Percentiles rank a stretch among this genome's conserved stretches.
phyloP scores from a whole-genome alignment of 2,113 vertebrate species.

The Illadopsis cleaveri region DNA sequence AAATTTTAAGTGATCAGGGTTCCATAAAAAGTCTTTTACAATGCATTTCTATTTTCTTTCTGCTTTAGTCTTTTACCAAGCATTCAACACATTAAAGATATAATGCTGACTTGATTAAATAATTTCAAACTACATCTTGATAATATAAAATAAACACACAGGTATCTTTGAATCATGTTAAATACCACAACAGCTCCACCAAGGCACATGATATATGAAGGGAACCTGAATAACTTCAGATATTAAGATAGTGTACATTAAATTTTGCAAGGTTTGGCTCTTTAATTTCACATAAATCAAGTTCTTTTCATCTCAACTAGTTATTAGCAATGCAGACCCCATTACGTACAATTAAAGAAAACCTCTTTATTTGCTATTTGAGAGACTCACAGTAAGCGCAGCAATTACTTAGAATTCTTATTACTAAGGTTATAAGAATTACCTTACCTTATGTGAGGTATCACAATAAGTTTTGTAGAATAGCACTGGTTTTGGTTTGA shows the following conservation, averaged over 20 bases:
- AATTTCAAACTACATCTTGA: not conserved
- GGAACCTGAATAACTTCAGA: not conserved
- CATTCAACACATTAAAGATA: not conserved
- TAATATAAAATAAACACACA: not conserved
- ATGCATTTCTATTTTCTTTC: not conserved
- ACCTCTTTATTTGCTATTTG: not conserved
- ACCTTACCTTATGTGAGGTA: not conserved
- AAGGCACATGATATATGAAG: not conserved
- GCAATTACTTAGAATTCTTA: not conserved
- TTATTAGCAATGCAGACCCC: not conserved
- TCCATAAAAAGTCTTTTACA: not conserved
- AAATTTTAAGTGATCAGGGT: not conserved
- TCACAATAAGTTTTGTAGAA: not conserved
- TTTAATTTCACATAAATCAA: not conserved
- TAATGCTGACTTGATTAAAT: not conserved
- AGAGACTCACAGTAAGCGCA: not conserved
- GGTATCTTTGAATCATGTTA: not conserved
- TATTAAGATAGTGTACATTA: not conserved
- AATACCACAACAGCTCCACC: not conserved
- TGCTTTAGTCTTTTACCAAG: not conserved
- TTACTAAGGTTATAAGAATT: no score
- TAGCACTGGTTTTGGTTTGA: not conserved
- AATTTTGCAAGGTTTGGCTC: not conserved
- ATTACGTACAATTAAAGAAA: rapidly evolving
- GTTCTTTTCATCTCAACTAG: not conserved